phyloP scores from a whole-genome alignment of 2,888 invertebrate genomes.

The Electrophaes corylata region DNA sequence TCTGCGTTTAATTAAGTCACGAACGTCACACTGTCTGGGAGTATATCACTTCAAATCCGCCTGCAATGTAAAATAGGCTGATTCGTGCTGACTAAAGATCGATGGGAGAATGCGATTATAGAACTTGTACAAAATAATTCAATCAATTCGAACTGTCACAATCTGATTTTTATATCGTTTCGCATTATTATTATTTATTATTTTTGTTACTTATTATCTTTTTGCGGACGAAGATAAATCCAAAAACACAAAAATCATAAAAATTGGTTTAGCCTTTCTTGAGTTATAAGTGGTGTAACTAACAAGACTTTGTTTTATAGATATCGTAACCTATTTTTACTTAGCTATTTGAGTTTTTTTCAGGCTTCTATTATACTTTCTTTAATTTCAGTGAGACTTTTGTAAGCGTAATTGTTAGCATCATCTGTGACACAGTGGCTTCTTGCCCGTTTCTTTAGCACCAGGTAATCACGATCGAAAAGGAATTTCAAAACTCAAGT shows the following conservation, averaged over 20 bases:
- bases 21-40: constrained; percentile 48
- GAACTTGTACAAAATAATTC: not conserved
- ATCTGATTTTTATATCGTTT: too few relatives aligned
- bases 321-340: too few relatives aligned
- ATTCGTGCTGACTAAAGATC: not conserved
- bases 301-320: too few relatives aligned
- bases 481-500: constrained; percentile 70
- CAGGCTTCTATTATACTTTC: not conserved
- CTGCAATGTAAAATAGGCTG: constrained; percentile 1
- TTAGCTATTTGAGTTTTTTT: not conserved
- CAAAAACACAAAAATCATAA: too few relatives aligned
- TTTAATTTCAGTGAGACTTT: constrained; percentile 2
- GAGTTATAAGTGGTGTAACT: too few relatives aligned
- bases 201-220: too few relatives aligned
- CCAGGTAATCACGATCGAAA: constrained; percentile 69
- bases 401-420: not conserved
- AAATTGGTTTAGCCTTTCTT: too few relatives aligned
- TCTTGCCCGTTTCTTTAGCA: constrained; percentile 55
- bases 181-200: too few relatives aligned
- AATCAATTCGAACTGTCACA: not conserved
- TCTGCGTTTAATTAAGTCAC: constrained; percentile 68
- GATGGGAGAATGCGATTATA: not conserved
- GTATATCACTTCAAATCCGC: constrained; percentile 2
- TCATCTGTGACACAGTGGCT: constrained; percentile 40
- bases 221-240: too few relatives aligned